These are phyloP conservation scores for Eupeodes luniger DNA, from an alignment of 2,888 invertebrate genomes.

Conservation along the genomic window DNA sequence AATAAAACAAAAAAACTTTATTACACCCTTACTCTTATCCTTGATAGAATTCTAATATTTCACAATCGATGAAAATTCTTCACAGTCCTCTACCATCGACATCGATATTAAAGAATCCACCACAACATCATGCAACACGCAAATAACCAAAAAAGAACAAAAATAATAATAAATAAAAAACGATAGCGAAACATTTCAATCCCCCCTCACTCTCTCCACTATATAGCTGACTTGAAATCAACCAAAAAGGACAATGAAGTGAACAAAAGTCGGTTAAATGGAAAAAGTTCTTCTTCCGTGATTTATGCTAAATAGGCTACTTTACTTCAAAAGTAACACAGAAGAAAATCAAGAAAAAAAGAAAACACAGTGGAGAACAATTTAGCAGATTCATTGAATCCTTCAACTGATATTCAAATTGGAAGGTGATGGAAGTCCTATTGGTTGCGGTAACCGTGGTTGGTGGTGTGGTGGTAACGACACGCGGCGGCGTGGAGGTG, in stretches of 20 bases:
- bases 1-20: neutral
- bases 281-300: conserved; percentile 72
- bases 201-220: neutral
- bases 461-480: neutral
- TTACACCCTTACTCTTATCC: neutral
- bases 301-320: conserved; percentile 76
- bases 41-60: conserved; percentile 44
- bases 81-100: conserved; percentile 4
- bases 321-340: conserved; percentile 68
- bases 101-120: conserved; percentile 6
- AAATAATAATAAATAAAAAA: neutral
- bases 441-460: neutral
- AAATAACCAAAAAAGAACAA: neutral
- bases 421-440: conserved; percentile 42
- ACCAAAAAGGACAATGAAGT: conserved; percentile 68
- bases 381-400: conserved; percentile 74
- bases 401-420: conserved; percentile 70
- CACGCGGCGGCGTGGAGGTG: too few relatives aligned
- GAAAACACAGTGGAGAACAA: conserved; percentile 51
- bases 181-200: neutral
- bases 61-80: conserved; percentile 37
- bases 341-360: conserved; percentile 16
- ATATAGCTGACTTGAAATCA: neutral
- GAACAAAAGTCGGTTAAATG: conserved; percentile 74
- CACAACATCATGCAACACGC: conserved; percentile 44